phyloP scores from a whole-genome alignment of 2,113 vertebrate genomes.

The Eclectus roratus region DNA sequence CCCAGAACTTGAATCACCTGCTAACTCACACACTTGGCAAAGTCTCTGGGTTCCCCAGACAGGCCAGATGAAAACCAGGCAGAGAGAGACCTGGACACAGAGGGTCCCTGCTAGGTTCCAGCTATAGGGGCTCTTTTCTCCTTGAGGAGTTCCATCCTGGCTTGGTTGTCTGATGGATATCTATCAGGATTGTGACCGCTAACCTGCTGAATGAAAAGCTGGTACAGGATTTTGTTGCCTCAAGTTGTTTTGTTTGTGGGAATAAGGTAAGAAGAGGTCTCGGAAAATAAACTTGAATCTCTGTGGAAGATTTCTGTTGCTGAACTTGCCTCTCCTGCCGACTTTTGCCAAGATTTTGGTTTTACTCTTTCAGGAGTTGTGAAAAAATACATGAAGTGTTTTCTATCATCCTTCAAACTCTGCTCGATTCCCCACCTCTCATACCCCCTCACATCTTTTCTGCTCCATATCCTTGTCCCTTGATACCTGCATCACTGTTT shows the following conservation, averaged over 20 bases:
- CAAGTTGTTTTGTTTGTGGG: not conserved
- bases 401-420: not conserved
- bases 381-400: not conserved
- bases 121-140: not conserved
- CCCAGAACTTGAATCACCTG: not conserved
- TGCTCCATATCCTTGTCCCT: not conserved
- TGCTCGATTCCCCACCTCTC: not conserved
- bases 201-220: not conserved
- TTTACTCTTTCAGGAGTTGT: not conserved
- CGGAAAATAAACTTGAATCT: not conserved
- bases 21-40: not conserved
- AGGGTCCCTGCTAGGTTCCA: not conserved
- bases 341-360: not conserved
- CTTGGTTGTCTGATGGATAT: not conserved
- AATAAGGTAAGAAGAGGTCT: not conserved
- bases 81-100: not conserved
- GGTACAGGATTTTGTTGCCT: not conserved
- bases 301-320: not conserved
- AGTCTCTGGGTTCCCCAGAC: not conserved
- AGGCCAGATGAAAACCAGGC: not conserved
- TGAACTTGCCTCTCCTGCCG: not conserved
- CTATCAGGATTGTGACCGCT: not conserved
- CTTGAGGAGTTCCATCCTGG: not conserved
- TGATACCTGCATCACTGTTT: not conserved
- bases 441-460: not conserved